phyloP scores from a whole-genome alignment of 2,797 vertebrate genomes.

The Meda fulgida region DNA sequence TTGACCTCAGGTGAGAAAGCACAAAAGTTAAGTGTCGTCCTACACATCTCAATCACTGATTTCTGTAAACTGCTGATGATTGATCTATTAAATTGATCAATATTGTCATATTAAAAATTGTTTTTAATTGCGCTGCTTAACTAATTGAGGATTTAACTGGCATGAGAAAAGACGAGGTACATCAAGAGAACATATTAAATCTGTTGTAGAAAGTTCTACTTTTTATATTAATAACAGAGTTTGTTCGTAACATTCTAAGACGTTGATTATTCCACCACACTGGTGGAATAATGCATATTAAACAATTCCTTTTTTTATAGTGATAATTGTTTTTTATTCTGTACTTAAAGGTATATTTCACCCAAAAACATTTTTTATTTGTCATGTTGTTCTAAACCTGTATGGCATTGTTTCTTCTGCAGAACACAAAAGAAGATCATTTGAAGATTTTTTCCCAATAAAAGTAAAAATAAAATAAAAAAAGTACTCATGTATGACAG shows the following conservation, averaged over 20 bases:
- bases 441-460: not conserved
- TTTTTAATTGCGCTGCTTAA: not conserved
- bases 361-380: too few species aligned
- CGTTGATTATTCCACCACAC: not conserved
- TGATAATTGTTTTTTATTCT: not conserved
- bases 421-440: not conserved
- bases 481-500: too few species aligned
- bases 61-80: conserved; percentile 16
- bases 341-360: not conserved
- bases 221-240: not conserved
- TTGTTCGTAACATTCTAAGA: not conserved
- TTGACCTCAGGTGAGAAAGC: conserved; percentile 20
- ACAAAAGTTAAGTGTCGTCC: conserved; percentile 11
- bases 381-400: not conserved
- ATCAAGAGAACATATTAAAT: not conserved
- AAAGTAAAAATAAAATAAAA: too few species aligned
- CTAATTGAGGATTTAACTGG: not conserved
- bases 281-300: not conserved
- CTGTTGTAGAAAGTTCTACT: not conserved
- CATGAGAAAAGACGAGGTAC: not conserved
- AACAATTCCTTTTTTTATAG: not conserved
- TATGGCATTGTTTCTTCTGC: not conserved
- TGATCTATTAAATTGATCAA: conserved; percentile 19
- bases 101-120: not conserved
- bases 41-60: too few species aligned